Conservation (phyloP, 2,888 invertebrate genomes). For the Antitype chi region DNA sequence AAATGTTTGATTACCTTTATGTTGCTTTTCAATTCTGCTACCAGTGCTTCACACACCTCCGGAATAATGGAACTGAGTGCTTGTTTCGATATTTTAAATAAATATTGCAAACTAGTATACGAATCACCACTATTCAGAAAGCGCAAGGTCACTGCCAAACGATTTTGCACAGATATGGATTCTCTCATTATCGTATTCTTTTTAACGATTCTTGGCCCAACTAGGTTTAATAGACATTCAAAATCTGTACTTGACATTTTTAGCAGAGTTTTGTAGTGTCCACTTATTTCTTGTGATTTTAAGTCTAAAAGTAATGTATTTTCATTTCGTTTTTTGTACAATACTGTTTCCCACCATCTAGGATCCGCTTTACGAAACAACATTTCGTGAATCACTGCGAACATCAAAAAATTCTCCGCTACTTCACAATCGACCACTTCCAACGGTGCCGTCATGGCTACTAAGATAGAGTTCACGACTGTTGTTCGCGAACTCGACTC, state of each 20-base stretch:
- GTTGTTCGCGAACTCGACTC: constrained; percentile 42
- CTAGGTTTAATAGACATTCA: constrained; percentile 33
- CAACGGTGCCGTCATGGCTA: constrained; percentile 36
- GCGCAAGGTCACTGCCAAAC: constrained; percentile 26
- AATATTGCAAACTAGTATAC: constrained; percentile 7
- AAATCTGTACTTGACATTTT: constrained; percentile 36
- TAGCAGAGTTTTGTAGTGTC: constrained; percentile 35
- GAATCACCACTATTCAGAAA: constrained; percentile 30
- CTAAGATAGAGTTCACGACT: constrained; percentile 38
- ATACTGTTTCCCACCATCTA: constrained; percentile 38
- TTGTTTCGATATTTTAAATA: constrained; percentile 38
- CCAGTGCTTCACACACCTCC: constrained; percentile 21
- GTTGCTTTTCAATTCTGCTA: constrained; percentile 12
- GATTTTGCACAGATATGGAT: constrained; percentile 34
- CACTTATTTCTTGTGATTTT: constrained; percentile 39
- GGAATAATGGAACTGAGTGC: constrained; percentile 29
- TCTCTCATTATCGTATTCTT: constrained; percentile 33
- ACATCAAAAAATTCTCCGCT: constrained; percentile 36
- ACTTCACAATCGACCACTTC: constrained; percentile 38
- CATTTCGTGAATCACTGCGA: constrained; percentile 40
- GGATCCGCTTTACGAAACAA: constrained; percentile 42
- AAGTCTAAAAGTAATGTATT: constrained; percentile 37
- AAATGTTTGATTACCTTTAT: constrained; percentile 23
- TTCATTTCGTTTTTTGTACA: constrained; percentile 33
- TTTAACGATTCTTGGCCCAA: constrained; percentile 29